Percentiles rank a stretch among this genome's conserved stretches.
phyloP scores from a whole-genome alignment of 2,888 invertebrate species.

The Hydriomena furcata region DNA sequence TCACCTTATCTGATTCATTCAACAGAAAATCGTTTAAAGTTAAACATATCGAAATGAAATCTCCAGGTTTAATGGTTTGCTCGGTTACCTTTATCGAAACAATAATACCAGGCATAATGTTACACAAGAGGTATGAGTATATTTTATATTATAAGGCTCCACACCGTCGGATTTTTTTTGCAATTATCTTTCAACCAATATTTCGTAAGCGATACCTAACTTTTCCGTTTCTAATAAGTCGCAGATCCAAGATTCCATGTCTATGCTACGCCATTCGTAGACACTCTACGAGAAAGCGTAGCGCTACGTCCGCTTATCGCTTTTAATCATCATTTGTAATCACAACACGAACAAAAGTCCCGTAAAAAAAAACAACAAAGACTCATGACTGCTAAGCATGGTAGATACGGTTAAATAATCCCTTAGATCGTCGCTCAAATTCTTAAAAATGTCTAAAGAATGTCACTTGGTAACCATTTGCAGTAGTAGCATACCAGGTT shows the following conservation, averaged over 20 bases:
- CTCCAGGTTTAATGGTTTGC: slow-evolving; percentile 4
- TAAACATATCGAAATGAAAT: slow-evolving; percentile 11
- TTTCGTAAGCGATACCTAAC: no score
- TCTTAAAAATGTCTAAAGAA: no score
- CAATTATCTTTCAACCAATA: background rate
- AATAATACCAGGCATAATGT: background rate
- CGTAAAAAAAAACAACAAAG: no score
- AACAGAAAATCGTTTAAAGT: slow-evolving; percentile 3
- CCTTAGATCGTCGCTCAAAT: no score
- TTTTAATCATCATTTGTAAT: no score
- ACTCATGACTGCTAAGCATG: no score
- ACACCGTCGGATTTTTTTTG: background rate
- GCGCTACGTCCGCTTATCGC: background rate
- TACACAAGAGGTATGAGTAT: background rate
- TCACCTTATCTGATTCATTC: slow-evolving; percentile 4
- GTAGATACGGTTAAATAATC: no score
- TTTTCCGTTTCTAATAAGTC: no score
- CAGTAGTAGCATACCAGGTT: no score
- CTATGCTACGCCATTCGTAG: background rate
- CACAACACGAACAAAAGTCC: no score
- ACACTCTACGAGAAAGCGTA: background rate
- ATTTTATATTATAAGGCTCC: background rate
- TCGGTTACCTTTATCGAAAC: slow-evolving; percentile 7
- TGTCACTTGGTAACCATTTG: no score
- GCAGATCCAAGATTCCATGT: no score